Percentiles rank a stretch among this genome's conserved stretches.
Evolutionary conservation across 2,113 vertebrate species (phyloP).

Genomic region (Syngnathus scovelli): DNA sequence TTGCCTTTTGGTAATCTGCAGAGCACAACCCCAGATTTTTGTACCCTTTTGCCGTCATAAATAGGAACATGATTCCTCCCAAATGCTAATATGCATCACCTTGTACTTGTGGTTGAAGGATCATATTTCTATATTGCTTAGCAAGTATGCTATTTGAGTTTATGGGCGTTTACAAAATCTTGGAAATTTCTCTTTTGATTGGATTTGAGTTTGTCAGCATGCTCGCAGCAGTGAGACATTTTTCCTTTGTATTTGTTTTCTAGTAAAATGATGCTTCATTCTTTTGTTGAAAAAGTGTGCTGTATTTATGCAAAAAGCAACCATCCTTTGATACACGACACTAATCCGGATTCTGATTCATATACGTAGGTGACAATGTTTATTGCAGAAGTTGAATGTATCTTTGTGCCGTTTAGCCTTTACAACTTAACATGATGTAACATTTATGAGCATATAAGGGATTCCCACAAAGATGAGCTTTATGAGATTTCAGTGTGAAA

Average conservation of each 20-base stretch:
- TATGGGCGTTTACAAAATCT: conserved; percentile 15
- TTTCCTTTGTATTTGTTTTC: conserved; percentile 43
- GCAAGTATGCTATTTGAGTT: conserved; percentile 10
- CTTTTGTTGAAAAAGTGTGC: not conserved
- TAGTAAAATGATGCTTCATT: conserved; percentile 33
- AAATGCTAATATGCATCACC: conserved; percentile 13
- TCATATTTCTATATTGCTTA: conserved; percentile 17
- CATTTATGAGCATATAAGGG: conserved; percentile 10
- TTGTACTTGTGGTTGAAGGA: conserved; percentile 24
- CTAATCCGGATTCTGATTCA: not conserved
- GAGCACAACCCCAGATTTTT: conserved; percentile 19
- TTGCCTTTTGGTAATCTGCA: conserved; percentile 21
- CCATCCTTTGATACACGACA: not conserved
- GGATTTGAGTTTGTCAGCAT: conserved; percentile 39
- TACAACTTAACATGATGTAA: not conserved
- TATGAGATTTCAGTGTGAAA: conserved; percentile 21
- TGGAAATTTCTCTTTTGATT: conserved; percentile 24
- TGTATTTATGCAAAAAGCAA: not conserved
- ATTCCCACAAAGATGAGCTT: not conserved
- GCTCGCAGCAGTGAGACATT: conserved; percentile 22
- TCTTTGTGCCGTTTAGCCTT: not conserved
- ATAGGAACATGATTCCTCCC: not conserved
- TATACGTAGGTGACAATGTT: not conserved
- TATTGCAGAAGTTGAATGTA: not conserved
- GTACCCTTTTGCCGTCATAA: conserved; percentile 7